These are phyloP conservation scores for Lemur catta DNA, from an alignment of 2,797 vertebrate genomes.

Conservation along the genomic window DNA sequence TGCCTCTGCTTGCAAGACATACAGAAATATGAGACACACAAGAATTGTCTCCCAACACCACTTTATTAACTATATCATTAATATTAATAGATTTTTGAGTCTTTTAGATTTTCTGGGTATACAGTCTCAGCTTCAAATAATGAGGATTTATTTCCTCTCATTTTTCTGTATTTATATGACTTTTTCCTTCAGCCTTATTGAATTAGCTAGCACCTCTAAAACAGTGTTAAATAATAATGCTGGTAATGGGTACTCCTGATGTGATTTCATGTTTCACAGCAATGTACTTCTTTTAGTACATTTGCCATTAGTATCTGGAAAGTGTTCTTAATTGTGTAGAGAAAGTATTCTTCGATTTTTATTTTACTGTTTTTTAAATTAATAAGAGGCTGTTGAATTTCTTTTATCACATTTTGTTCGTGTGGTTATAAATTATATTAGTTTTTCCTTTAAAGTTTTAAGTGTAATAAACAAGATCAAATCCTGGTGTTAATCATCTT, in stretches of 20 bases:
- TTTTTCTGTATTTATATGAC: background rate
- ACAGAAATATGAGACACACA: background rate
- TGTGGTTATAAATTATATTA: background rate
- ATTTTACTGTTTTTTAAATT: background rate
- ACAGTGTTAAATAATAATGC: background rate
- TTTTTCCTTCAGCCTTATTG: background rate
- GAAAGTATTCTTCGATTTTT: constrained; percentile 9
- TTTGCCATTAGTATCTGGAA: background rate
- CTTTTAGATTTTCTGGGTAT: background rate
- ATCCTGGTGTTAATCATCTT: background rate
- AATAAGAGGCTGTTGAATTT: background rate
- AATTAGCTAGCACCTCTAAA: background rate
- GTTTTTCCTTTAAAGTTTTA: constrained; percentile 33
- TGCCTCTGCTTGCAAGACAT: background rate
- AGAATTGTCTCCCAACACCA: background rate
- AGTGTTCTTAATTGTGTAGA: background rate
- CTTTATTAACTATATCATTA: background rate
- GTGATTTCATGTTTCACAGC: background rate
- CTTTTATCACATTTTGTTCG: background rate
- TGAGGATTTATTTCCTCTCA: background rate
- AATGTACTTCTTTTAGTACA: background rate
- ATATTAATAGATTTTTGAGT: background rate
- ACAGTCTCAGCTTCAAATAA: background rate
- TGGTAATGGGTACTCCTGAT: background rate
- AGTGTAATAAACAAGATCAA: background rate